Percentiles rank a stretch among this genome's conserved stretches.
These are phyloP conservation scores for Bovichtus diacanthus DNA, from an alignment of 2,797 vertebrate genomes.

Conservation along the genomic window DNA sequence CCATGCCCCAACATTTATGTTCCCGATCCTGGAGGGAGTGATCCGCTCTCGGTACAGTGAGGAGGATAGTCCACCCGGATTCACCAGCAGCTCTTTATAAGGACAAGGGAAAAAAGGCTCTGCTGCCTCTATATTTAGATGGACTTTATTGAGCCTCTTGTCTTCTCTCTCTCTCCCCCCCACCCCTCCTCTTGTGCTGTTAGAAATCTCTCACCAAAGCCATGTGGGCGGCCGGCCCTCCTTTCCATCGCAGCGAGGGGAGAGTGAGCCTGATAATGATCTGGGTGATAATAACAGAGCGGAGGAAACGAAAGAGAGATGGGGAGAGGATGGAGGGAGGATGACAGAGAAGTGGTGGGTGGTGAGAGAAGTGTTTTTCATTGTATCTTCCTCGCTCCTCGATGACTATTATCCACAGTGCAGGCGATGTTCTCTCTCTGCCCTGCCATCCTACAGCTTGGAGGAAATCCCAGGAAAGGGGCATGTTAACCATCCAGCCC, in stretches of 20 bases:
- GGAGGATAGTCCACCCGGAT: slow-evolving; percentile 70
- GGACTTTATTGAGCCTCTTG: slow-evolving; percentile 82
- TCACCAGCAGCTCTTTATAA: slow-evolving; percentile 87
- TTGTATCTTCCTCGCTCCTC: slow-evolving; percentile 37
- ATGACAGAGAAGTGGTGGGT: slow-evolving; percentile 65
- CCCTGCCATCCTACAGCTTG: neutral
- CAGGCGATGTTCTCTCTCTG: slow-evolving; percentile 30
- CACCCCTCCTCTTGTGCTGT: slow-evolving; percentile 56
- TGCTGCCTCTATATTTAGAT: slow-evolving; percentile 85
- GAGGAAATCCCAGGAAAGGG: slow-evolving; percentile 6
- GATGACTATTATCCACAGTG: slow-evolving; percentile 52
- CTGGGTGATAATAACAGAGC: slow-evolving; percentile 79
- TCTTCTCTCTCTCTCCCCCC: slow-evolving; percentile 56
- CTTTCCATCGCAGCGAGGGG: slow-evolving; percentile 62
- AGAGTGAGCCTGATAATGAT: slow-evolving; percentile 76
- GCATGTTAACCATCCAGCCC: slow-evolving; percentile 12
- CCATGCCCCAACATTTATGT: slow-evolving; percentile 59
- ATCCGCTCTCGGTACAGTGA: slow-evolving; percentile 61
- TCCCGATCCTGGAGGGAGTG: slow-evolving; percentile 72
- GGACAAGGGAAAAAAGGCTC: slow-evolving; percentile 80
- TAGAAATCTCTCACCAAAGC: slow-evolving; percentile 78
- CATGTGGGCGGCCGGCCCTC: slow-evolving; percentile 76
- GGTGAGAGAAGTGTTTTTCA: slow-evolving; percentile 58
- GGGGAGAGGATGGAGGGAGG: slow-evolving; percentile 53
- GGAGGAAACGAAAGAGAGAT: slow-evolving; percentile 67